Conservation (phyloP, 2,113 vertebrate genomes). For the Engraulis encrasicolus region DNA sequence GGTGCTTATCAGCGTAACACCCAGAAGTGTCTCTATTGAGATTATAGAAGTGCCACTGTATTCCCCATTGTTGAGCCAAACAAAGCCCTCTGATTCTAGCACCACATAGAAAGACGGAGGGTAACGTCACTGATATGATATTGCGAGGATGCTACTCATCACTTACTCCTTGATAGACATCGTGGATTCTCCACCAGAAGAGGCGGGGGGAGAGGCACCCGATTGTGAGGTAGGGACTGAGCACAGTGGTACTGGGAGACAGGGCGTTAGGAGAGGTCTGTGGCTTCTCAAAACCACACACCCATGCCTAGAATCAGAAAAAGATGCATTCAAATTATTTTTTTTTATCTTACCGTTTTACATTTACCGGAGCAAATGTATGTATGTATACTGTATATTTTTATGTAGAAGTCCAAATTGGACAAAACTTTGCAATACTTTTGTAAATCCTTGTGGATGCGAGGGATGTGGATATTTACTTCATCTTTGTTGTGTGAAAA, state of each 20-base stretch:
- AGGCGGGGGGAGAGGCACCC: conserved; percentile 76
- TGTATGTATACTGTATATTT: too few relatives aligned
- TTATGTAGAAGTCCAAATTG: not conserved
- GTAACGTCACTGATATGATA: not conserved
- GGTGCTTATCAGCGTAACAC: too few relatives aligned
- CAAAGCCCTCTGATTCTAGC: too few relatives aligned
- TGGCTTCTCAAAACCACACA: conserved; percentile 76
- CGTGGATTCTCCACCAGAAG: conserved; percentile 75
- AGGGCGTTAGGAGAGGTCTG: conserved; percentile 73
- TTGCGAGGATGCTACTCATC: not conserved
- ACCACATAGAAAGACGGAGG: not conserved
- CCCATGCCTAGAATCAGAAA: conserved; percentile 64
- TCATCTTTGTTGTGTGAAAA: too few relatives aligned
- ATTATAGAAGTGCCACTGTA: too few relatives aligned
- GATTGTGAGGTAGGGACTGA: conserved; percentile 76
- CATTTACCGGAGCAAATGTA: too few relatives aligned
- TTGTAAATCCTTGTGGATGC: too few relatives aligned
- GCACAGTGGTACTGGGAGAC: conserved; percentile 77
- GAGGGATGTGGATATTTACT: too few relatives aligned
- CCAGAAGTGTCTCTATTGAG: too few relatives aligned
- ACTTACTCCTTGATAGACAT: conserved; percentile 72
- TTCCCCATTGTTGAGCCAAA: too few relatives aligned
- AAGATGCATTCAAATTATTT: not conserved
- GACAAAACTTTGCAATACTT: too few relatives aligned
- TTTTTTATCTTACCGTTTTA: too few relatives aligned